These are phyloP conservation scores for Pao palembangensis DNA, from an alignment of 2,113 vertebrate species.

Conservation along the genomic window DNA sequence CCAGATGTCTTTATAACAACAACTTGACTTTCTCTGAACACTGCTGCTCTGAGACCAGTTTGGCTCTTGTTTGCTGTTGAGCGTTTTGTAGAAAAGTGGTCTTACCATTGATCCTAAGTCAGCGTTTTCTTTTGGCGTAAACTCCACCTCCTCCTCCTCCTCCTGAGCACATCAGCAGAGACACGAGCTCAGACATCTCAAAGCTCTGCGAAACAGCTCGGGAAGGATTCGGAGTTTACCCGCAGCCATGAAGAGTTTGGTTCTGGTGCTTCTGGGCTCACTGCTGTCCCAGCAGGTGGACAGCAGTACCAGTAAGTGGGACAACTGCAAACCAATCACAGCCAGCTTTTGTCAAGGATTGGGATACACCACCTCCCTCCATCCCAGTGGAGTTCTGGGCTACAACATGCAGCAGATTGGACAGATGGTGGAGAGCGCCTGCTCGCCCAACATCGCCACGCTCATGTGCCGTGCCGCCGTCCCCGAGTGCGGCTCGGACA, in stretches of 20 bases:
- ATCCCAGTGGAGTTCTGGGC: slow-evolving; percentile 30
- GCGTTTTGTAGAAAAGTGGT: too few species aligned
- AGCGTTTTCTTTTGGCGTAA: too few species aligned
- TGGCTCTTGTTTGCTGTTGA: too few species aligned
- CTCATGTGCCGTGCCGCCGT: slow-evolving; percentile 57
- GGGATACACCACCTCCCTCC: slow-evolving; percentile 46
- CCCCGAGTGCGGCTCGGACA: slow-evolving; percentile 46
- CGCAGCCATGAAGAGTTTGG: slow-evolving; percentile 30
- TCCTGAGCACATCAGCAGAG: too few species aligned
- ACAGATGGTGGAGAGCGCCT: slow-evolving; percentile 53
- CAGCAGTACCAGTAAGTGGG: neutral
- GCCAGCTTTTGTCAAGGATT: slow-evolving; percentile 48
- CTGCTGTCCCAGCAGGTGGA: slow-evolving; percentile 5
- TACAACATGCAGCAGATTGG: slow-evolving; percentile 30
- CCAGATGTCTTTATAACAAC: too few species aligned
- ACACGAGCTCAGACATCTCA: too few species aligned
- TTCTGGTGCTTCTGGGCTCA: slow-evolving; percentile 11
- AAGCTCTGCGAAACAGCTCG: too few species aligned
- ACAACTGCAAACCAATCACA: slow-evolving; percentile 36
- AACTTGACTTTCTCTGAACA: too few species aligned
- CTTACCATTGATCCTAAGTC: too few species aligned
- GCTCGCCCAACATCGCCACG: slow-evolving; percentile 24
- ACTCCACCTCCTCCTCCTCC: too few species aligned
- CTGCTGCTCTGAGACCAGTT: too few species aligned
- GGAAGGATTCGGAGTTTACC: neutral